A percentile compares a stretch with the other conserved stretches of the same genome.
Evolutionary conservation across 1,140 invertebrate species (phyloP).

Genomic region (Elysia chlorotica): DNA sequence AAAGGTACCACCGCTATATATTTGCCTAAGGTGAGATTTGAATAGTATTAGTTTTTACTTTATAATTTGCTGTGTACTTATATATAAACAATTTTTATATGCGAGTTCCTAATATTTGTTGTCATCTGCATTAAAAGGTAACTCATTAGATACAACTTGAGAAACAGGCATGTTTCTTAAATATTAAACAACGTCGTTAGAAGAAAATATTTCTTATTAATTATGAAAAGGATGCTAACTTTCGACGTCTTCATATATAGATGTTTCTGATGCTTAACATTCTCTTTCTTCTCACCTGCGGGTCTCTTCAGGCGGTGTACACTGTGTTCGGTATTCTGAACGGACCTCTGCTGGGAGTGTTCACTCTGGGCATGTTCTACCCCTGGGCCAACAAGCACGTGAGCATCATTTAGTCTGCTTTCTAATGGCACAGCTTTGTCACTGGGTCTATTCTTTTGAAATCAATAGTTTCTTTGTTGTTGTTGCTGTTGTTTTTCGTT

Average conservation of each 20-base stretch:
- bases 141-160: too few relatives aligned
- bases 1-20: too few relatives aligned
- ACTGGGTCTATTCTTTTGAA: background rate
- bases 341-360: conserved; percentile 57
- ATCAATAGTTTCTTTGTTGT: background rate
- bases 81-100: too few relatives aligned
- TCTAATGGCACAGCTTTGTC: background rate
- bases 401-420: conserved; percentile 1
- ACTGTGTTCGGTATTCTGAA: conserved; percentile 55
- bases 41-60: too few relatives aligned
- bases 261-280: background rate
- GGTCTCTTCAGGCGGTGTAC: conserved; percentile 72
- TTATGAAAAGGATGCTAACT: background rate
- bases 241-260: background rate
- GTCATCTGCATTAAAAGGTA: too few relatives aligned
- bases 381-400: conserved; percentile 56
- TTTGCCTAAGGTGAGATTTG: too few relatives aligned
- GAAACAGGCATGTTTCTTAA: too few relatives aligned
- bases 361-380: conserved; percentile 59
- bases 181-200: too few relatives aligned
- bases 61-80: too few relatives aligned
- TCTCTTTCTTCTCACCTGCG: background rate
- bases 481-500: background rate
- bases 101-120: too few relatives aligned
- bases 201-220: background rate